Evolutionary conservation across 1,140 invertebrate genomes (phyloP).

Genomic region (Drosophila persimilis): DNA sequence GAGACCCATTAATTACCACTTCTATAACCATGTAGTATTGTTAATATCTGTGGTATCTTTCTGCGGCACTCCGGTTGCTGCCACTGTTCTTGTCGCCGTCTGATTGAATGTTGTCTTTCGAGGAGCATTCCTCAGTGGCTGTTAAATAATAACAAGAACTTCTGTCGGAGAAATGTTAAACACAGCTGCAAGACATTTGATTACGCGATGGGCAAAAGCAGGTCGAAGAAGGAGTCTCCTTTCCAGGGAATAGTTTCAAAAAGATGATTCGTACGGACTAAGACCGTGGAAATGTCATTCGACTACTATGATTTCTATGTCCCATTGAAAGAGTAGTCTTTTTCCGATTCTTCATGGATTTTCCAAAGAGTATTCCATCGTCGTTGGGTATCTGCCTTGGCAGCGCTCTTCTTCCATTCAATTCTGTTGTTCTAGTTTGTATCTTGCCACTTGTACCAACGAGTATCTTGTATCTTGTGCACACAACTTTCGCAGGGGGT

Average conservation of each 20-base stretch:
- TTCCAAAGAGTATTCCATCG: constrained; percentile 18
- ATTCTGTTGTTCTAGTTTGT: constrained; percentile 70
- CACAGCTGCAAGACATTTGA: no score
- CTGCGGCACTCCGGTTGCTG: background rate
- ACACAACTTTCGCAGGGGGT: constrained; percentile 59
- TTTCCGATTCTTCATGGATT: background rate
- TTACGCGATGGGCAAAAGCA: no score
- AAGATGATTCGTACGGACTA: no score
- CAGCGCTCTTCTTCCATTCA: constrained; percentile 4
- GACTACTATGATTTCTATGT: no score
- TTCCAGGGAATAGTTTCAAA: no score
- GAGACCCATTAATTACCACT: constrained; percentile 31
- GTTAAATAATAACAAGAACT: constrained; percentile 43
- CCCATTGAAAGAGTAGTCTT: no score
- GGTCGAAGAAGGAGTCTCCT: no score
- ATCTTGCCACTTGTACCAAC: constrained; percentile 69
- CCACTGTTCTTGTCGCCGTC: constrained; percentile 40
- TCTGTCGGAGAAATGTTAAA: background rate
- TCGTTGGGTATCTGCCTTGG: background rate
- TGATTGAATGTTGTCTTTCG: constrained; percentile 40
- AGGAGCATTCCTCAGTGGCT: constrained; percentile 22
- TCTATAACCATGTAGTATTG: constrained; percentile 24
- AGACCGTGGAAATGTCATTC: no score
- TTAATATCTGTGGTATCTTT: constrained; percentile 3
- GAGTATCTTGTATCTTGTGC: constrained; percentile 39